phyloP scores from a whole-genome alignment of 2,113 vertebrate species.

The Elgaria multicarinata region DNA sequence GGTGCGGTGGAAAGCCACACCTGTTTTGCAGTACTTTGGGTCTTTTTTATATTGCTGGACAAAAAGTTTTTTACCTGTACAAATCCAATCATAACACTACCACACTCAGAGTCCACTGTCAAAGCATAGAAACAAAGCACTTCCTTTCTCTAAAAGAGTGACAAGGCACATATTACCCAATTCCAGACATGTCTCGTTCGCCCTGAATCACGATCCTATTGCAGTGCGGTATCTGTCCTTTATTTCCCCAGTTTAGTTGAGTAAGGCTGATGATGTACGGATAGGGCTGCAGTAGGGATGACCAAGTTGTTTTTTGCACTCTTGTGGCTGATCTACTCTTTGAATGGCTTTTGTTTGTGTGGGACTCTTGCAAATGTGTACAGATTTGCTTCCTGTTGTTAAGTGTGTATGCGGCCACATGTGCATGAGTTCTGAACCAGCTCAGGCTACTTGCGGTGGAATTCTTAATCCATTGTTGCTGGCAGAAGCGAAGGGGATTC shows the following conservation, averaged over 20 bases:
- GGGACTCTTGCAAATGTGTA: conserved; percentile 66
- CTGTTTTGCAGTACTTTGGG: conserved; percentile 72
- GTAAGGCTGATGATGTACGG: conserved; percentile 39
- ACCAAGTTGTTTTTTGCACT: conserved; percentile 66
- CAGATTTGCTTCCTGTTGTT: conserved; percentile 65
- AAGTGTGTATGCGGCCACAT: conserved; percentile 57
- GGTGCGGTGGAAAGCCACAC: conserved; percentile 53
- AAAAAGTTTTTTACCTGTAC: conserved; percentile 64
- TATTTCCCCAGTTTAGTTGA: conserved; percentile 35
- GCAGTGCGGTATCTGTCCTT: conserved; percentile 15
- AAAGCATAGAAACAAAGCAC: conserved; percentile 69
- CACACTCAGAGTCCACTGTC: conserved; percentile 65
- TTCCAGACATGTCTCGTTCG: conserved; percentile 52
- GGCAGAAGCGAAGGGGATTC: conserved; percentile 50
- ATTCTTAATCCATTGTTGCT: conserved; percentile 40
- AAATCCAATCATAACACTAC: conserved; percentile 67
- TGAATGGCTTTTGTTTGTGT: conserved; percentile 68
- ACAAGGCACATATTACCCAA: conserved; percentile 62
- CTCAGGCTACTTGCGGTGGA: conserved; percentile 46
- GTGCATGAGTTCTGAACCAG: conserved; percentile 58
- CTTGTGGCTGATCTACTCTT: conserved; percentile 68
- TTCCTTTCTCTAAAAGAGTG: conserved; percentile 74
- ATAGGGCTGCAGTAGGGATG: conserved; percentile 62
- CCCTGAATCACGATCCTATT: conserved; percentile 46
- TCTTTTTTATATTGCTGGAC: conserved; percentile 76